Percentiles rank a stretch among this genome's conserved stretches.
Evolutionary conservation across 1,140 invertebrate species (phyloP).

Genomic region (Propsilocerus akamusi): DNA sequence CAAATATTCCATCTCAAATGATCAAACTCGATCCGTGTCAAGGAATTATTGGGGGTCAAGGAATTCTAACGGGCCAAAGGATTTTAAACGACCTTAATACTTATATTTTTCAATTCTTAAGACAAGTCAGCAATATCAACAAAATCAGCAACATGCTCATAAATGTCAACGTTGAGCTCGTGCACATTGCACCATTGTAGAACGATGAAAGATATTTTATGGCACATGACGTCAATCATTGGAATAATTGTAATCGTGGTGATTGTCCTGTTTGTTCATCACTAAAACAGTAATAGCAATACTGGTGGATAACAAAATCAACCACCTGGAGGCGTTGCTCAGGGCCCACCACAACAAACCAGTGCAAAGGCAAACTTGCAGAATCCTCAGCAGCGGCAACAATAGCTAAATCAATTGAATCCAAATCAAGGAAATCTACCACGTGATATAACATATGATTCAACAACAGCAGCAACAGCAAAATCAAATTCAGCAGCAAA

Average conservation of each 20-base stretch:
- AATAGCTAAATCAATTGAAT: background rate
- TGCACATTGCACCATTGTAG: constrained; percentile 92
- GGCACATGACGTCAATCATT: constrained; percentile 98
- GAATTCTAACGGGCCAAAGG: no score
- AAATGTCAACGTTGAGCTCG: constrained; percentile 82
- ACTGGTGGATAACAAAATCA: constrained; percentile 6
- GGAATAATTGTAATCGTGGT: constrained; percentile 88
- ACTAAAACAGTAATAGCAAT: constrained; percentile 70
- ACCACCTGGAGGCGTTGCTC: no score
- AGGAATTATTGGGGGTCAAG: no score
- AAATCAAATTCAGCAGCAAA: constrained; percentile 9
- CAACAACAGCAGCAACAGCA: background rate
- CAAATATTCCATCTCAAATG: no score
- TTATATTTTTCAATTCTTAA: no score
- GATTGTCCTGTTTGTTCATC: constrained; percentile 98
- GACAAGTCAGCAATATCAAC: constrained; percentile 94
- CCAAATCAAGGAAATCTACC: background rate
- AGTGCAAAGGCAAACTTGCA: no score
- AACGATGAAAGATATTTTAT: constrained; percentile 97
- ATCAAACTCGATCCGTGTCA: no score
- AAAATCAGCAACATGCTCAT: constrained; percentile 91
- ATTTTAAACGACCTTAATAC: no score
- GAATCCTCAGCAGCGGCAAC: constrained; percentile 7
- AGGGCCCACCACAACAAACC: background rate
- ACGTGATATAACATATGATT: background rate